Evolutionary conservation across 2,113 vertebrate species (phyloP), one percentile per base, ranked within the genome.

Genomic region (Epinephelus lanceolatus): DNA sequence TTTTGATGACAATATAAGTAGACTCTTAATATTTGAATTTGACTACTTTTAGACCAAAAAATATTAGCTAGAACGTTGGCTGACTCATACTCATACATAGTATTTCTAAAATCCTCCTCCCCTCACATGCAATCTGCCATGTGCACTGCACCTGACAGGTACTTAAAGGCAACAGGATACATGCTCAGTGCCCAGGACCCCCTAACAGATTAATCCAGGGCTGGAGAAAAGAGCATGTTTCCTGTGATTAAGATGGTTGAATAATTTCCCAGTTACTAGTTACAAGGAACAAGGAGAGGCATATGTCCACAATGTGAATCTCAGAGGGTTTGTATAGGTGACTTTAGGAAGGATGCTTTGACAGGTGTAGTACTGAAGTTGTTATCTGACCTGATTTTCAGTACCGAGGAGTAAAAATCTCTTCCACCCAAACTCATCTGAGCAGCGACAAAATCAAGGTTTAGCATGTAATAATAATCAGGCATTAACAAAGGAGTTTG

Each of bases 401-500:
- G 33, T 1, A 37, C 30, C 30, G 33, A 37, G 33, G 33, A 37
- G 33, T 37, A 37, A 37, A 37, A 37, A 7, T 37, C 33, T 37
- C 33, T 37, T 37, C 6, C 6, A 37, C 55, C 66, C 19, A 19
- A 69, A 66, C 57, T 37, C 30, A 10, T 7, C 49, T 17, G 60
- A 40, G 37, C 33, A 42, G 57, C 10, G 56, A 37, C 15, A 5
- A 30, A 45, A 70, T 52, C 23, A 5, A 45, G 62, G 55, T 49
- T 57, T 23, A 71, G 51, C 17, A 60, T 25, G 14, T 52, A 45
- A 49, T 69, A 55, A 45, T 42, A 42, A 74, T 17, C 62, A 60
- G 69, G 33, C 21, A 45, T 51, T 71, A 68, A 65, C 17, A 57
- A 42, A 74, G 67, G 42, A 30, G 51, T 85, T 23, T 40, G n/a